phyloP scores from a whole-genome alignment of 2,113 vertebrate species.

The Epinephelus lanceolatus region DNA sequence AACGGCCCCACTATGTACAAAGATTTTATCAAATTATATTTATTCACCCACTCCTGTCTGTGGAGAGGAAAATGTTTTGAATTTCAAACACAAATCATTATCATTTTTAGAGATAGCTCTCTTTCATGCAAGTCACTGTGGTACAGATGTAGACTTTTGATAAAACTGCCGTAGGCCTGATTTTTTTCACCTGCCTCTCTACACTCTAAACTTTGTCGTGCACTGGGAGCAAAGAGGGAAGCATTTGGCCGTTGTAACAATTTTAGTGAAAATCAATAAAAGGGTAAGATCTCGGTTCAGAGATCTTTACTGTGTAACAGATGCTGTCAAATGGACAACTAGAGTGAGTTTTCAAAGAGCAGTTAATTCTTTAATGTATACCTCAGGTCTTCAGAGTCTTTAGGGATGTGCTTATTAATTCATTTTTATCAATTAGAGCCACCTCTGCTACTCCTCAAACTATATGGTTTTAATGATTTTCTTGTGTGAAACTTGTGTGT shows the following conservation, averaged over 20 bases:
- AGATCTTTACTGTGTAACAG: slow-evolving; percentile 4
- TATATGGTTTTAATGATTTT: background rate
- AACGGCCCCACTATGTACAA: slow-evolving; percentile 24
- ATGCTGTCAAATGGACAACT: slow-evolving; percentile 4
- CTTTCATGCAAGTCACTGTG: slow-evolving; percentile 3
- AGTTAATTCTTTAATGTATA: background rate
- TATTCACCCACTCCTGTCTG: slow-evolving; percentile 16
- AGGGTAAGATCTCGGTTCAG: slow-evolving; percentile 17
- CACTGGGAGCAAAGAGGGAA: background rate
- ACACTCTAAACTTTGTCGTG: background rate
- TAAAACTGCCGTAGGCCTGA: slow-evolving; percentile 40
- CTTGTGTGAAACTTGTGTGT: background rate
- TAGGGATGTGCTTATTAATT: background rate
- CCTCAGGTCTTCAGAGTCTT: background rate
- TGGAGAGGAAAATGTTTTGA: slow-evolving; percentile 40
- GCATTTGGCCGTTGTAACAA: slow-evolving; percentile 22
- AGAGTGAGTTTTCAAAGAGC: background rate
- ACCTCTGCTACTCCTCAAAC: background rate
- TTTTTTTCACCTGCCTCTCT: slow-evolving; percentile 10
- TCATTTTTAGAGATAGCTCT: slow-evolving; percentile 47
- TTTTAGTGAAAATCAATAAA: slow-evolving; percentile 52
- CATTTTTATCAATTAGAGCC: background rate
- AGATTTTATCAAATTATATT: slow-evolving; percentile 55
- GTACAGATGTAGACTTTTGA: slow-evolving; percentile 39
- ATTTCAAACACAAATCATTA: slow-evolving; percentile 57